Percentiles rank a stretch among this genome's conserved stretches.
phyloP scores from a whole-genome alignment of 2,888 invertebrate species.

The Lasioglossum vierecki region DNA sequence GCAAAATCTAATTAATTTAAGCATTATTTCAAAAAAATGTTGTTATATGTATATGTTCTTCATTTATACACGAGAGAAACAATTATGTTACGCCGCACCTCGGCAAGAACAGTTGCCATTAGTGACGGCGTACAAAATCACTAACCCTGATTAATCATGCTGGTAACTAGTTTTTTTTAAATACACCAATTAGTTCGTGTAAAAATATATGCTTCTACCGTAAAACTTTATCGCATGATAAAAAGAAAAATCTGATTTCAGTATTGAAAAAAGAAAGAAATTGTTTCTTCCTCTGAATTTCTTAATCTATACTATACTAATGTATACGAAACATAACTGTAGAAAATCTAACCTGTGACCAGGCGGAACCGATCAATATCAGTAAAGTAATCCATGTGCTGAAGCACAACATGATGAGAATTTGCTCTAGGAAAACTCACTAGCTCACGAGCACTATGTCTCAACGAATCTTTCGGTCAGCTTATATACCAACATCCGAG shows the following conservation, averaged over 20 bases:
- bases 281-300: too few relatives aligned
- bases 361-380: slow-evolving; percentile 39
- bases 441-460: slow-evolving; percentile 3
- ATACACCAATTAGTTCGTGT: too few relatives aligned
- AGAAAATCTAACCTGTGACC: slow-evolving; percentile 47
- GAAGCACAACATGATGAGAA: slow-evolving; percentile 36
- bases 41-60: not conserved
- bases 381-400: slow-evolving; percentile 30
- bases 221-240: too few relatives aligned
- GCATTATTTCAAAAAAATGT: not conserved
- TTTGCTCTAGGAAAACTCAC: not conserved
- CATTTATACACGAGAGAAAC: not conserved
- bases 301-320: too few relatives aligned
- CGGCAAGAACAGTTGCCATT: too few relatives aligned
- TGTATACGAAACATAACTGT: not conserved
- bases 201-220: too few relatives aligned
- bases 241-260: too few relatives aligned
- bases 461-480: slow-evolving; percentile 10
- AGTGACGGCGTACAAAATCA: too few relatives aligned
- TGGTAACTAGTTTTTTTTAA: too few relatives aligned
- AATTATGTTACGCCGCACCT: too few relatives aligned
- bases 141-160: too few relatives aligned
- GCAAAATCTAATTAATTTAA: not conserved
- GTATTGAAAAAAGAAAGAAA: too few relatives aligned
- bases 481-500: slow-evolving; percentile 56